These are phyloP conservation scores for Dicyrtoma fusca DNA, from an alignment of 2,888 invertebrate genomes.

Conservation along the genomic window DNA sequence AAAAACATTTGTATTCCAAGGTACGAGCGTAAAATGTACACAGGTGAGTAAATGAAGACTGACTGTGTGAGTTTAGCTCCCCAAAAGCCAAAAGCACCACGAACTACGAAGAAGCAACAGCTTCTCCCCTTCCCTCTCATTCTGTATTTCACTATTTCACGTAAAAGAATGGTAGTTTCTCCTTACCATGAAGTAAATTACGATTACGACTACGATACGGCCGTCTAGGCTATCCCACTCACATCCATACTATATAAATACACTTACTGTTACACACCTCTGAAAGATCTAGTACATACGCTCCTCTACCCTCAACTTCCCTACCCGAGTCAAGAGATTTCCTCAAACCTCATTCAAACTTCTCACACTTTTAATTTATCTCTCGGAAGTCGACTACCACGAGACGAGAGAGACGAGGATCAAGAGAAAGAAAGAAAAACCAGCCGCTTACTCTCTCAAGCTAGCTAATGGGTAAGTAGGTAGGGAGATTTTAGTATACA, in stretches of 20 bases:
- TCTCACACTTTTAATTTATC: slow-evolving; percentile 35
- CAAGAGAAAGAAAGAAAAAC: slow-evolving; percentile 18
- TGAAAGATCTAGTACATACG: background rate
- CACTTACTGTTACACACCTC: background rate
- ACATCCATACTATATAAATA: slow-evolving; percentile 17
- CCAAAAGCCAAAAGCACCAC: background rate
- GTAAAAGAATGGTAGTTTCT: slow-evolving; percentile 1
- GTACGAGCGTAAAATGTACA: background rate
- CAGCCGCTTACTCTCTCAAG: background rate
- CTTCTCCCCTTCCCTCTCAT: slow-evolving; percentile 2
- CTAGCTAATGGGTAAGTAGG: background rate
- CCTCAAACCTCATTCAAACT: slow-evolving; percentile 25
- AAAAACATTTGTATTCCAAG: too few relatives aligned
- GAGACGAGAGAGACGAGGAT: background rate
- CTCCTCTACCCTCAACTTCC: background rate
- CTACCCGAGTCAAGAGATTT: background rate
- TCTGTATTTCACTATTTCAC: slow-evolving; percentile 16
- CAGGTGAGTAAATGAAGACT: slow-evolving; percentile 13
- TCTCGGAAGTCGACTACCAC: slow-evolving; percentile 30
- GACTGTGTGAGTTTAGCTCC: background rate
- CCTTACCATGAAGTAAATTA: slow-evolving; percentile 10
- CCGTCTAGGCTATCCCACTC: slow-evolving; percentile 10
- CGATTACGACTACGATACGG: slow-evolving; percentile 19
- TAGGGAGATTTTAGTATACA: background rate
- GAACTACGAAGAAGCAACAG: background rate